Conservation (phyloP, 2,797 vertebrate species). For the Smutsia temminckii region DNA sequence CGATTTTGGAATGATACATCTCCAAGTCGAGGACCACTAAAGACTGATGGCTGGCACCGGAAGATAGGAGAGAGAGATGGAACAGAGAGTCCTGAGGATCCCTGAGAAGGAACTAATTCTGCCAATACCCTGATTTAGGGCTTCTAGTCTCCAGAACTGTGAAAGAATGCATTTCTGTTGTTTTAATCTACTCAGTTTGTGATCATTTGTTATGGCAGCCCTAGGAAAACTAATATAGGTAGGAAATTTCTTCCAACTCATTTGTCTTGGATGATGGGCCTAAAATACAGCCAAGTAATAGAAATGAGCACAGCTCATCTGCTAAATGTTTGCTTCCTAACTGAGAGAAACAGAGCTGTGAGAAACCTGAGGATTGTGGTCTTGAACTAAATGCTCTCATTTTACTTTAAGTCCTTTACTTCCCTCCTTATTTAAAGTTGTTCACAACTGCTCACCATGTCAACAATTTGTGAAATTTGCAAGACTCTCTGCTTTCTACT, state of each 20-base stretch:
- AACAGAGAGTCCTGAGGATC: no score
- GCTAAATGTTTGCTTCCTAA: not conserved
- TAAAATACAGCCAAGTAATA: not conserved
- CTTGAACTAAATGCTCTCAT: not conserved
- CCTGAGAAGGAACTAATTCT: no score
- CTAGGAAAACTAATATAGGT: not conserved
- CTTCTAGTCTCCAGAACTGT: not conserved
- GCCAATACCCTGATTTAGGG: not conserved
- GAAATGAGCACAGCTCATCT: not conserved
- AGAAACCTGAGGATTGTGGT: not conserved
- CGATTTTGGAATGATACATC: not conserved
- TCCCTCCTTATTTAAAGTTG: not conserved
- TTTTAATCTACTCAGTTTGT: not conserved
- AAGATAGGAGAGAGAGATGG: not conserved
- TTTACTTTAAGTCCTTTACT: not conserved
- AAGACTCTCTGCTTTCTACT: not conserved
- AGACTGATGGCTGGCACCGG: not conserved
- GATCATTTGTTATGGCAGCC: not conserved
- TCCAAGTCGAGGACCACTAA: not conserved
- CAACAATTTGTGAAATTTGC: not conserved
- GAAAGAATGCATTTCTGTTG: not conserved
- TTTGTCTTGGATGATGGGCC: not conserved
- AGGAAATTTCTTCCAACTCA: not conserved
- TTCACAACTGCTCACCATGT: not conserved
- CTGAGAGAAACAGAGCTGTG: not conserved